Evolutionary conservation across 2,113 vertebrate genomes (phyloP).

Genomic region (Lipophrys pholis): DNA sequence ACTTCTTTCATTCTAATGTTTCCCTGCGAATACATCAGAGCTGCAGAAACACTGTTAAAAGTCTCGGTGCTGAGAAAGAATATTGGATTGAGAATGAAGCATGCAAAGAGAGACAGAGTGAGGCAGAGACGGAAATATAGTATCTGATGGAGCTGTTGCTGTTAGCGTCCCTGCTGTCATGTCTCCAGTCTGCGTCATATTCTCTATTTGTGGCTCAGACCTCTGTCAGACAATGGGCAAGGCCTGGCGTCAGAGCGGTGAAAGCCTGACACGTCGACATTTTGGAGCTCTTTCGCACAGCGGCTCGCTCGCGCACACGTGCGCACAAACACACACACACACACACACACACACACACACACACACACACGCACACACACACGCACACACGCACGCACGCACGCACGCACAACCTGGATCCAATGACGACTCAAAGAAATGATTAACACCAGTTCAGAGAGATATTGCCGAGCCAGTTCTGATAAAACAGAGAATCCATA

Average conservation of each 20-base stretch:
- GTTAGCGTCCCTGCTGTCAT: conserved; percentile 7
- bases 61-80: neutral
- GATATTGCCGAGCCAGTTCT: neutral
- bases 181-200: conserved; percentile 29
- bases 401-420: neutral
- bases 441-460: too few species aligned
- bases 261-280: neutral
- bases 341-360: neutral
- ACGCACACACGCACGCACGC: neutral
- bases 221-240: neutral
- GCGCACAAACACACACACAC: neutral
- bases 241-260: neutral
- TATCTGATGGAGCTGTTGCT: neutral
- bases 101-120: neutral
- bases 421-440: too few species aligned
- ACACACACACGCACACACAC: neutral
- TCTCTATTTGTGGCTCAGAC: conserved; percentile 24
- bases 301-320: neutral
- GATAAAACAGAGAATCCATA: too few species aligned
- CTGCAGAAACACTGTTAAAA: neutral
- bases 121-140: neutral
- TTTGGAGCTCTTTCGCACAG: neutral
- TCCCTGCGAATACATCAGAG: neutral
- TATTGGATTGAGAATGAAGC: conserved; percentile 8
- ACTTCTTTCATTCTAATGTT: neutral